Conservation (phyloP, 2,113 vertebrate genomes). For the Vulpes ferrilata region DNA sequence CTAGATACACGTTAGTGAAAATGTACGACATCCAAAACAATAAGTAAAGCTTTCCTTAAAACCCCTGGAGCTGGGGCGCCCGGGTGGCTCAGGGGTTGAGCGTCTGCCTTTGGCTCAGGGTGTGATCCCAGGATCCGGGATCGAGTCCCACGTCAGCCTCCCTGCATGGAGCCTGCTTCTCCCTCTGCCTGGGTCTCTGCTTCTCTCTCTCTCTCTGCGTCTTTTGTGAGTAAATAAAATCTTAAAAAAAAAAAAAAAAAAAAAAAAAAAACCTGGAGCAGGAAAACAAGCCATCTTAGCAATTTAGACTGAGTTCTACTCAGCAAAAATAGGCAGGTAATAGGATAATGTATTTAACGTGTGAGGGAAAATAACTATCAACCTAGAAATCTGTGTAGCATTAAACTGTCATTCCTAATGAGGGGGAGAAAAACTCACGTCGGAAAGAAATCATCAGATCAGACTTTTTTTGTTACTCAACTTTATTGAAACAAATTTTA, state of each 20-base stretch:
- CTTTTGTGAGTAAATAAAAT: too few relatives aligned
- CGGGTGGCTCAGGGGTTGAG: too few relatives aligned
- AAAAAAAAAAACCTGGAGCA: neutral
- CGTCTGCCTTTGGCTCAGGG: too few relatives aligned
- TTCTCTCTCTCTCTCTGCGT: too few relatives aligned
- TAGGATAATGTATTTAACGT: conserved; percentile 9
- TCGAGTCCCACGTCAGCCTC: too few relatives aligned
- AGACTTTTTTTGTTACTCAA: neutral
- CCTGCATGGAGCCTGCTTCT: too few relatives aligned
- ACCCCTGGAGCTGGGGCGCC: too few relatives aligned
- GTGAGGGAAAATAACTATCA: neutral
- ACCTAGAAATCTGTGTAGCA: neutral
- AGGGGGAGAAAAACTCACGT: neutral
- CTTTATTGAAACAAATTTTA: neutral
- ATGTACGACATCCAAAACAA: neutral
- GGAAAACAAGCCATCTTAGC: neutral
- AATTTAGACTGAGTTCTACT: neutral
- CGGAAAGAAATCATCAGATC: neutral
- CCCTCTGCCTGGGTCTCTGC: too few relatives aligned
- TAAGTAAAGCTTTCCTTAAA: neutral
- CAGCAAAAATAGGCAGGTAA: neutral
- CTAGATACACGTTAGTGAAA: neutral
- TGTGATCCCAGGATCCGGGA: too few relatives aligned
- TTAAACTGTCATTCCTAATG: neutral
- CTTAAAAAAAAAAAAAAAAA: too few relatives aligned